Evolutionary conservation across 2,113 vertebrate genomes (phyloP), one percentile per base, ranked within the genome.

Genomic region (Alethe castanea): DNA sequence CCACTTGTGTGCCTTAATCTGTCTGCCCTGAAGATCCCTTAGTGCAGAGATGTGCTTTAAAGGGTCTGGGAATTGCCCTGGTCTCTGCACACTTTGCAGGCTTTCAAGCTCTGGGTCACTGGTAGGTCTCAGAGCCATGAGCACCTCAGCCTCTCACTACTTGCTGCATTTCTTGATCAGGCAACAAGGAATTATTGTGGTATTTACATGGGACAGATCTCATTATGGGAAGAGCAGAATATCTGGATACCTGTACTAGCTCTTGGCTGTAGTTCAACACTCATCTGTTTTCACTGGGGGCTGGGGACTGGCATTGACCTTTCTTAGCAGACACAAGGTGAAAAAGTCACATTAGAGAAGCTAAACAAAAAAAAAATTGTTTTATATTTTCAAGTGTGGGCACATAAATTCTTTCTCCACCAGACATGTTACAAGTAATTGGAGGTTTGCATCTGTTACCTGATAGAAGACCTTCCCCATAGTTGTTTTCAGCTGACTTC

Each of bases 21-120:
- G 1, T 57, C n/a, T 57, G 31, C 8, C 16, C 47, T 29, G 31
- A 40, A 29, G 14, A 29, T 26, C 33, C 9, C 57, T 24, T n/a
- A 29, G n/a, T 26, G 24, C 20, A 56, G 61, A 79, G 40, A 12
- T 35, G 24, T 84, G 20, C 14, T 71, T 29, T 61, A 9, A 47
- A 44, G 24, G 15, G 31, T 61, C n/a, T 1, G 0, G 22, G 47
- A 57, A 19, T 56, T 26, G 23, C 33, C 79, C 20, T 8, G 1
- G 16, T 33, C 47, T 35, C 38, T 53, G 28, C 8, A n/a, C 19
- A 23, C 6, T 4, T 31, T 0, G 0, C 19, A 42, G 45, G 4
- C 5, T 81, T 17, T 44, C 15, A 9, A 48, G 14, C 5, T 48
- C 18, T 29, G 20, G 18, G 45, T 61, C 60, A 14, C 54, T 33